Evolutionary conservation across 2,888 invertebrate species (phyloP).

Genomic region (Nysson spinosus): DNA sequence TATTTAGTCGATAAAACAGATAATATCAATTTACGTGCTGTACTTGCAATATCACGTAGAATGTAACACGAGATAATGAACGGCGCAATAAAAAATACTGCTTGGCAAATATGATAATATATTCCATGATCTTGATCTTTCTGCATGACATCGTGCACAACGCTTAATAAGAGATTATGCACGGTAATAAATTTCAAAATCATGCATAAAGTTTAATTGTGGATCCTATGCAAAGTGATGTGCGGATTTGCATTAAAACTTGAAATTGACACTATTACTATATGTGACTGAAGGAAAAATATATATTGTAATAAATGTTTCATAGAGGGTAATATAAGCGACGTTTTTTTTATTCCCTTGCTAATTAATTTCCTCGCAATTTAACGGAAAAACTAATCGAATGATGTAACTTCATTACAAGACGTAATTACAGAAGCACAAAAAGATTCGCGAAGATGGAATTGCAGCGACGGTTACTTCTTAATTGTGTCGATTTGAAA

Average conservation of each 20-base stretch:
- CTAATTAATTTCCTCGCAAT: slow-evolving; percentile 13
- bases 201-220: slow-evolving; percentile 34
- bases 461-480: slow-evolving; percentile 23
- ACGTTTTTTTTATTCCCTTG: too few species aligned
- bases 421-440: slow-evolving; percentile 1
- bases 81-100: slow-evolving; percentile 7
- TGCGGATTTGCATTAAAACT: slow-evolving; percentile 14
- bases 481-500: slow-evolving; percentile 46
- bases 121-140: slow-evolving; percentile 34
- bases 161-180: slow-evolving; percentile 36
- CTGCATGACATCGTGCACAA: slow-evolving; percentile 25
- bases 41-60: too few species aligned
- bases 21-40: too few species aligned
- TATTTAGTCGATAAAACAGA: too few species aligned
- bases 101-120: slow-evolving; percentile 45
- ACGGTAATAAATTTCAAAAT: slow-evolving; percentile 35
- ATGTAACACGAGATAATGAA: not conserved
- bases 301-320: too few species aligned
- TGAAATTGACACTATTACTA: too few species aligned
- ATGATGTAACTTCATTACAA: slow-evolving; percentile 4
- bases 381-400: slow-evolving; percentile 7
- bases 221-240: slow-evolving; percentile 21
- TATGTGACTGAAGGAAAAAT: too few species aligned
- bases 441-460: slow-evolving; percentile 10
- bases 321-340: too few species aligned